These are phyloP conservation scores for Drosophila kurseongensis DNA, from an alignment of 1,140 invertebrate species.

Conservation along the genomic window DNA sequence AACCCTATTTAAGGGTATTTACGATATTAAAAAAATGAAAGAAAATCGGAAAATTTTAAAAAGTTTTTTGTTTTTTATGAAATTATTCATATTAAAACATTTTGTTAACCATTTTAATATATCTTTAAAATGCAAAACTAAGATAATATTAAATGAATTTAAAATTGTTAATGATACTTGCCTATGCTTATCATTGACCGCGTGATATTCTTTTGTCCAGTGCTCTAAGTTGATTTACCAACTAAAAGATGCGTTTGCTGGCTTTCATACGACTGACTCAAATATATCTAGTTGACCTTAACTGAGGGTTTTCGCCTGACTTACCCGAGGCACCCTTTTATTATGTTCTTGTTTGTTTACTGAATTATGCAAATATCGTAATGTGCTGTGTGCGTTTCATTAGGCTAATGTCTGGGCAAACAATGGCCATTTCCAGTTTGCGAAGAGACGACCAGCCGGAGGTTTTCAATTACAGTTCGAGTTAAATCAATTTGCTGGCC, in stretches of 20 bases:
- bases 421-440: constrained; percentile 42
- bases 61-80: no score
- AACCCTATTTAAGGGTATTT: no score
- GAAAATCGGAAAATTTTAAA: no score
- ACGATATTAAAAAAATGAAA: no score
- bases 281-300: neutral
- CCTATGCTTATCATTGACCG: no score
- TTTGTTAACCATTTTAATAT: no score
- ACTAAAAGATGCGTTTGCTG: neutral
- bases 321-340: constrained; percentile 5
- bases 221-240: constrained; percentile 8
- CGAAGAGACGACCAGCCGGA: constrained; percentile 23
- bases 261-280: neutral
- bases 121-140: no score
- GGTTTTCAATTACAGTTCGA: constrained; percentile 49
- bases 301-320: constrained; percentile 12
- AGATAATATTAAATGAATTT: no score
- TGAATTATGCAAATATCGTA: constrained; percentile 58
- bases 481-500: constrained; percentile 66
- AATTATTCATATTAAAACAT: no score
- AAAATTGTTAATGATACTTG: no score
- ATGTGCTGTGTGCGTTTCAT: constrained; percentile 66
- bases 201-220: neutral
- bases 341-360: constrained; percentile 36
- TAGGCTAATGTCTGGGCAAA: constrained; percentile 71